Evolutionary conservation across 2,797 vertebrate genomes (phyloP).

Genomic region (Poecilia gillii): DNA sequence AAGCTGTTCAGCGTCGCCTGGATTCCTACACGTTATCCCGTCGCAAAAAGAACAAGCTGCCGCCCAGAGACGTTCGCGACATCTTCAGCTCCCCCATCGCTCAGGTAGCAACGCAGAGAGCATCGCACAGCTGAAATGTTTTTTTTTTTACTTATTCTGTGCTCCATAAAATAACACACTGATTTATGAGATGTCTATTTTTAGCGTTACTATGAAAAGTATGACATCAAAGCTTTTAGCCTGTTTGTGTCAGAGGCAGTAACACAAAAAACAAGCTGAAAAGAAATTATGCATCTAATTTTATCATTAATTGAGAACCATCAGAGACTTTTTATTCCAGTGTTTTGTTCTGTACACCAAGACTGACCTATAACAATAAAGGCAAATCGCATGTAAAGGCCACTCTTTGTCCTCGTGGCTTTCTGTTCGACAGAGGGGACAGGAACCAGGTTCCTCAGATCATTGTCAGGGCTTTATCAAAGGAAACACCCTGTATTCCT

Average conservation of each 20-base stretch:
- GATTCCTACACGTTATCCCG: constrained; percentile 86
- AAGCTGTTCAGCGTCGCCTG: constrained; percentile 86
- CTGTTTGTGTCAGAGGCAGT: neutral
- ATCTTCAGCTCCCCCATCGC: constrained; percentile 79
- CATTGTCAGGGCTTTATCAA: constrained; percentile 51
- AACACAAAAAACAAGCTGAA: neutral
- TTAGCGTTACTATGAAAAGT: neutral
- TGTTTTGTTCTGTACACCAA: constrained; percentile 33
- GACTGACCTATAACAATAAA: constrained; percentile 51
- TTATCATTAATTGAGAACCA: constrained; percentile 17
- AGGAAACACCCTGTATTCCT: constrained; percentile 35
- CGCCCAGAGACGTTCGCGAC: constrained; percentile 86
- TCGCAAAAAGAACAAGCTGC: constrained; percentile 84
- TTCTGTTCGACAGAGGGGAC: constrained; percentile 27
- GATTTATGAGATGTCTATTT: neutral
- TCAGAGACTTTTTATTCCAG: constrained; percentile 17
- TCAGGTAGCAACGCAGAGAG: constrained; percentile 63
- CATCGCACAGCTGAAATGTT: neutral
- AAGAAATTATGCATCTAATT: neutral
- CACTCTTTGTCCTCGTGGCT: constrained; percentile 60
- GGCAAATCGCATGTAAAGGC: constrained; percentile 67
- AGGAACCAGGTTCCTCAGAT: constrained; percentile 55
- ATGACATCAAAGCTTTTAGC: neutral
- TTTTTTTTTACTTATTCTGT: neutral
- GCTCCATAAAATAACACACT: neutral